A percentile compares a stretch with the other conserved stretches of the same genome.
Conservation (phyloP, 2,113 vertebrate species). For the Cathartes aura region DNA sequence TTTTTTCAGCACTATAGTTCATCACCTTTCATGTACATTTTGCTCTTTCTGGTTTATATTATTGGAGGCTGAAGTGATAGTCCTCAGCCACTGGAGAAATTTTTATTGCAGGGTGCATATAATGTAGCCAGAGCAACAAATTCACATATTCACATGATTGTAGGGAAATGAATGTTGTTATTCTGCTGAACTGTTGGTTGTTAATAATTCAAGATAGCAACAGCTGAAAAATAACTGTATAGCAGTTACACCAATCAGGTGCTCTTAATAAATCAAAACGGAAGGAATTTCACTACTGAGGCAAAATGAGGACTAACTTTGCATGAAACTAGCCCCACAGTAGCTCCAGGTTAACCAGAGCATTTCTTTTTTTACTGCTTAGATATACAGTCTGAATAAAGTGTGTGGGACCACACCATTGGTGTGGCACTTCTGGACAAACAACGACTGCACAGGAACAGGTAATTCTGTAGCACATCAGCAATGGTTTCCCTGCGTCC, state of each 20-base stretch:
- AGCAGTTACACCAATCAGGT: neutral
- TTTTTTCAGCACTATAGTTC: neutral
- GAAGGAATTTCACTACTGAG: neutral
- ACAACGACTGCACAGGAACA: accelerated
- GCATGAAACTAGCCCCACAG: neutral
- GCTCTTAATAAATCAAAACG: neutral
- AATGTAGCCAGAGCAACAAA: neutral
- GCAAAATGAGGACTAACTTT: neutral
- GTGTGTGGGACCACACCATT: neutral
- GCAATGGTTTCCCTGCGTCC: neutral
- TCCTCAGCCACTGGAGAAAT: neutral
- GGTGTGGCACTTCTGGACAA: neutral
- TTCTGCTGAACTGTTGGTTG: neutral
- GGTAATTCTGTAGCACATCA: neutral
- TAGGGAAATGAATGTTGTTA: neutral
- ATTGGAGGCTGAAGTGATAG: neutral
- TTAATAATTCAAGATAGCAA: neutral
- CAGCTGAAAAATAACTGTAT: neutral
- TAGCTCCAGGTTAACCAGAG: neutral
- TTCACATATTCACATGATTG: neutral
- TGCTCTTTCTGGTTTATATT: neutral
- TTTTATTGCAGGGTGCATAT: neutral
- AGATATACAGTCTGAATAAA: neutral
- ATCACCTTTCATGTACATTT: neutral
- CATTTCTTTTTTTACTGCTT: neutral